These are phyloP conservation scores for Gibbula magus DNA, from an alignment of 2,888 invertebrate species.

Conservation along the genomic window DNA sequence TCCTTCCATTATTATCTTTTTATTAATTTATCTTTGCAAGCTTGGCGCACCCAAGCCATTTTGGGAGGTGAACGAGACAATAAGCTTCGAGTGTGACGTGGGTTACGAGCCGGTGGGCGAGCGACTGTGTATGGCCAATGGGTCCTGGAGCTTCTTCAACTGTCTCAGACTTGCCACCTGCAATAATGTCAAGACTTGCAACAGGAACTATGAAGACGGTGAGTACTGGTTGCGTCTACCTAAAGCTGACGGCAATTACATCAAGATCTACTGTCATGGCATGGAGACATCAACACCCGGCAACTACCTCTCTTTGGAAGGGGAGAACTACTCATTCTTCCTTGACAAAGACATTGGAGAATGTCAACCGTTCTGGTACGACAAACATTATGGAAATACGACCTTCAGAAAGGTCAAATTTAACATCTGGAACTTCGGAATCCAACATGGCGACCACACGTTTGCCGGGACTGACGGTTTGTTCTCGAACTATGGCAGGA, in stretches of 20 bases:
- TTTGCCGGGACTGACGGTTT: background rate
- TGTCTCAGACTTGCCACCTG: background rate
- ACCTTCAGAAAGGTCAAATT: background rate
- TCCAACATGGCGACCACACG: background rate
- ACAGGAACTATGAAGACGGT: background rate
- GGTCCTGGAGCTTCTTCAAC: background rate
- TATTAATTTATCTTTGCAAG: background rate
- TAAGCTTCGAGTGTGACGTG: background rate
- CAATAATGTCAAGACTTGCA: background rate
- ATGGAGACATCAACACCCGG: background rate
- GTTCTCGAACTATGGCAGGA: background rate
- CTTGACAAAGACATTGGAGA: background rate
- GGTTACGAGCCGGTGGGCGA: background rate
- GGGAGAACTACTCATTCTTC: background rate
- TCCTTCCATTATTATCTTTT: too few species aligned
- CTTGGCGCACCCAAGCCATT: background rate
- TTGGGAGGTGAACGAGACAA: background rate
- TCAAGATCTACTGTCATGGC: background rate
- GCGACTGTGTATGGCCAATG: background rate
- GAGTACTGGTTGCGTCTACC: background rate
- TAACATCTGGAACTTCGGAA: background rate
- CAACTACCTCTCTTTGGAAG: background rate
- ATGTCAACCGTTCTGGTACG: background rate
- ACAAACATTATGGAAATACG: background rate
- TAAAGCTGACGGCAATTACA: background rate